phyloP scores from a whole-genome alignment of 2,797 vertebrate genomes.

The Sylvia borin region DNA sequence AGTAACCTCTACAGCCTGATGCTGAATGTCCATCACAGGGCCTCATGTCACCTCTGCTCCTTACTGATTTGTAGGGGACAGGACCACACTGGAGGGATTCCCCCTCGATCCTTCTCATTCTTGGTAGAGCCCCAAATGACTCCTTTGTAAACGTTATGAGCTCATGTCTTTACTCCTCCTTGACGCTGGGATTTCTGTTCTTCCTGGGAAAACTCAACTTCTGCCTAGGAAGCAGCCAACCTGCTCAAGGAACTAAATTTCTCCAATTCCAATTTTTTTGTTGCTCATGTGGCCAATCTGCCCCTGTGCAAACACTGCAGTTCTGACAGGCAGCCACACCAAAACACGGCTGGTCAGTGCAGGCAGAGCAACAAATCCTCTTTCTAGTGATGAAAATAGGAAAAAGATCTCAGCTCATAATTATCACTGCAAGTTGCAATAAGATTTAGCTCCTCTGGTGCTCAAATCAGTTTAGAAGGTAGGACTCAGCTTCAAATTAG shows the following conservation, averaged over 20 bases:
- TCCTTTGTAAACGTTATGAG: neutral
- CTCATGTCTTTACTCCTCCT: neutral
- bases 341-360: fast-evolving
- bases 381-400: neutral
- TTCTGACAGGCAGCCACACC: neutral
- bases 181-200: neutral
- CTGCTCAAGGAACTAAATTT: neutral
- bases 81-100: neutral
- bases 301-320: neutral
- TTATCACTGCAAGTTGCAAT: neutral
- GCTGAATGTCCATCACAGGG: neutral
- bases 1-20: neutral
- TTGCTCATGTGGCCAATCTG: neutral
- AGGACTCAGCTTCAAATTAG: neutral
- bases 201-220: neutral
- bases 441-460: neutral
- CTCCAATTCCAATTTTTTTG: neutral
- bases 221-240: neutral
- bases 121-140: neutral
- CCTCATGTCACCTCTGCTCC: fast-evolving
- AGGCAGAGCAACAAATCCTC: neutral
- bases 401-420: neutral
- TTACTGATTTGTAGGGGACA: neutral
- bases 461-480: neutral
- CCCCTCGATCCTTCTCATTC: neutral